Evolutionary conservation across 2,113 vertebrate species (phyloP), one percentile per base, ranked within the genome.

Genomic region (Microtus richardsoni): DNA sequence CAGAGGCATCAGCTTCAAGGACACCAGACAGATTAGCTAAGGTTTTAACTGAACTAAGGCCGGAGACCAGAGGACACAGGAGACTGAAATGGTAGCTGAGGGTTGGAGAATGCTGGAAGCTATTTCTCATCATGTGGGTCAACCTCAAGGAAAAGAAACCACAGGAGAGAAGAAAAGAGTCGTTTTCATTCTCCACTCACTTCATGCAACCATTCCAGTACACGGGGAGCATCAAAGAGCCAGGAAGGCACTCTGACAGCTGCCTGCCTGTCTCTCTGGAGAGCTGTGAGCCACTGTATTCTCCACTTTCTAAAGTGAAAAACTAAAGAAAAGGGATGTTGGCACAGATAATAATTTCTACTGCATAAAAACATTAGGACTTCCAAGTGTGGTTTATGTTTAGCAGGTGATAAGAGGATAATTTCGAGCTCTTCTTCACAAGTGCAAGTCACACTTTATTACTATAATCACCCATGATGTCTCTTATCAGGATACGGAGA

Each of bases 121-220:
- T 54, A 19, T 41, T 92, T 28, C 88, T 68, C 21, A 89, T 66
- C 28, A 21, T 28, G 6, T 91, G 49, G 14, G 26, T 93, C 19
- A 41, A 64, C n/a, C 14, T 87, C 58, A 52, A 47, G 5, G 47
- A 88, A 17, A 58, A 84, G 58, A 82, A 24, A 80, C 13, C 16
- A 21, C 7, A 12, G 2, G 30, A 79, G 26, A 44, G 70, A 60
- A 28, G 36, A 4, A 52, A 79, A 41, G 14, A 73, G 9, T 39
- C 3, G 0, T 11, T 30, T 60, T 16, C 41, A 7, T 26, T 28
- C 7, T 36, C 22, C 8, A 17, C n/a, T 60, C 47, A 14, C 3
- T 47, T 52, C 13, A 17, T 1, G 2, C 4, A 9, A 7, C 19
- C 33, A 16, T n/a, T 9, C 7, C 39, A 1, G 30, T 36, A 26